Evolutionary conservation across 2,888 invertebrate species (phyloP), one percentile per base, ranked within the genome.

Genomic region (Heliothis peltigera): DNA sequence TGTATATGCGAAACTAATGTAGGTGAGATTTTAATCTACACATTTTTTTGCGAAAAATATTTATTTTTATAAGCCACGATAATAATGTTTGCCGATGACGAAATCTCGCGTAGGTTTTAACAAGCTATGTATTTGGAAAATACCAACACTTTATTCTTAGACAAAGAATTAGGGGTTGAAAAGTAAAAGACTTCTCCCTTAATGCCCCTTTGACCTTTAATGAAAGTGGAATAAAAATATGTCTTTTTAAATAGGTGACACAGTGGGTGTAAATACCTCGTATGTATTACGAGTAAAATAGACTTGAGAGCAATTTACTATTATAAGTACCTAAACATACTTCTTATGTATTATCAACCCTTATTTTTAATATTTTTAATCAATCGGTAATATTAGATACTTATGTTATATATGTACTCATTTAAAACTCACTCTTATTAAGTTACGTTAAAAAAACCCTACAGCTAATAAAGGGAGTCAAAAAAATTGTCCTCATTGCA

Each of bases 61-160:
- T 8, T 51, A 64, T 51, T 55, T 70, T 18, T 57, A 52, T 60
- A 51, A 8, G 4, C 1, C 28, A 51, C 7, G 8, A n/a, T 28
- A 56, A 22, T 42, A 21, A 44, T 4, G 66, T 15, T 61, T 62
- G 6, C 19, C 43, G 17, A 22, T 54, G 32, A 64, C 15, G 25
- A 44, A 39, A 46, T 18, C 12, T 10, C 10, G 39, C 17, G 21
- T 43, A 21, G 15, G 47, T n/a, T 35, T 10, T 46, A 6, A 22
- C 19, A 60, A 32, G 10, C 12, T 52, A 8, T n/a, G n/a, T 19
- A 28, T 55, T 57, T 25, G 19, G 15, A 39, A 39, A 35, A 39
- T 5, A 5, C n/a, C 17, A 2, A 4, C 15, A 39, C 1, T 39
- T 15, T 39, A 39, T 39, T 39, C n/a, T n/a, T 5, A n/a, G 15